These are phyloP conservation scores for Manduca sexta DNA, from an alignment of 1,140 invertebrate genomes.

Conservation along the genomic window DNA sequence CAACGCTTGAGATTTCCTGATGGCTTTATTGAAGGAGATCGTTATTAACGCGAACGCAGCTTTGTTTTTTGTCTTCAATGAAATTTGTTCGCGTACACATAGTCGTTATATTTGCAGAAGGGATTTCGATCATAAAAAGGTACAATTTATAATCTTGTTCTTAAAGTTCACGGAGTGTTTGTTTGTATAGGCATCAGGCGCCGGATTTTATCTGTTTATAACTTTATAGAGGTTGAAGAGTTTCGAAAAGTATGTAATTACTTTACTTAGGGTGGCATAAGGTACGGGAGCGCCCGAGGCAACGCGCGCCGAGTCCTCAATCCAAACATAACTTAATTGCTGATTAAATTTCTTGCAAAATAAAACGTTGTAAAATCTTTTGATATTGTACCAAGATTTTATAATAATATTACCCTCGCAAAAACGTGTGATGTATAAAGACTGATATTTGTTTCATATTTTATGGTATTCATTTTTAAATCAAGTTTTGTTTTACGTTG, in stretches of 20 bases:
- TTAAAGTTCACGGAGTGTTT: neutral
- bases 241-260: conserved; percentile 2
- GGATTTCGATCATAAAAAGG: neutral
- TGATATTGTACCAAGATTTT: too few relatives aligned
- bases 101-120: neutral
- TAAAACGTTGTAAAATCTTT: too few relatives aligned
- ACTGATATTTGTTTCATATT: too few relatives aligned
- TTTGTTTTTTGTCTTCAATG: neutral
- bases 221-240: neutral
- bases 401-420: neutral
- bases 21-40: conserved; percentile 37
- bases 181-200: neutral
- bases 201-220: neutral
- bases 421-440: too few relatives aligned
- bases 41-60: conserved; percentile 2
- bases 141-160: neutral
- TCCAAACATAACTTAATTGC: conserved; percentile 31
- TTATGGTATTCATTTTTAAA: too few relatives aligned
- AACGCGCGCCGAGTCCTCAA: conserved; percentile 23
- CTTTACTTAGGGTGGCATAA: conserved; percentile 1
- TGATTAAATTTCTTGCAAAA: conserved; percentile 17
- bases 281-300: conserved; percentile 18
- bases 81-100: neutral
- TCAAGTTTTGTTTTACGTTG: too few relatives aligned
- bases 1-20: conserved; percentile 32